These are phyloP conservation scores for Lichenostomus cassidix DNA, from an alignment of 2,113 vertebrate species.

Conservation along the genomic window DNA sequence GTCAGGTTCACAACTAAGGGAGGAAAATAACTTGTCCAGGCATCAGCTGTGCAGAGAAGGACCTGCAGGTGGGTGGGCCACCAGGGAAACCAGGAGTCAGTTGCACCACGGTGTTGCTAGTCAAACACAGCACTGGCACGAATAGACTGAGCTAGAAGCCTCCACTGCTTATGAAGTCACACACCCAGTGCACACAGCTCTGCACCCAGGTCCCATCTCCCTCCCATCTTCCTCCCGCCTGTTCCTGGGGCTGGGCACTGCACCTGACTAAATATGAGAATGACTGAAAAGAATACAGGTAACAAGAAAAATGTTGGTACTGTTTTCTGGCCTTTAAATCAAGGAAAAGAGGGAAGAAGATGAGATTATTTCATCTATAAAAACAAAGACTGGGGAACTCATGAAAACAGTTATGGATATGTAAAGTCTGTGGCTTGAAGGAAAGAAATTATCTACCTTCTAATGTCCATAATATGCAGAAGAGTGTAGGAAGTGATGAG, in stretches of 20 bases:
- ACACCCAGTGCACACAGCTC: background rate
- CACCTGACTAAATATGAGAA: background rate
- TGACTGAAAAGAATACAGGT: background rate
- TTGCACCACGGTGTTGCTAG: rapidly evolving
- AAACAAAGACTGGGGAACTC: background rate
- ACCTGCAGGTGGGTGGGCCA: background rate
- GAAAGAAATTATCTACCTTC: background rate
- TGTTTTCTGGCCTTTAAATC: background rate
- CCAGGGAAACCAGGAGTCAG: background rate
- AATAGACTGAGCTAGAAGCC: background rate
- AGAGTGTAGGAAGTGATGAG: background rate
- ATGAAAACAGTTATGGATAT: background rate
- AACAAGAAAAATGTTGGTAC: background rate
- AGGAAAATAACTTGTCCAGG: background rate
- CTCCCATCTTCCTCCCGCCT: background rate
- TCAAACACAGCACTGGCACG: background rate
- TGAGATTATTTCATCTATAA: background rate
- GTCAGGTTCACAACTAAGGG: background rate
- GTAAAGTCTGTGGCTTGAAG: background rate
- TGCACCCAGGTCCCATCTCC: background rate
- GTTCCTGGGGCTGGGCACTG: background rate
- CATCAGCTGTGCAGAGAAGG: background rate
- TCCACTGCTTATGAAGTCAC: background rate
- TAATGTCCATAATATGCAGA: background rate
- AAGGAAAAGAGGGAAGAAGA: background rate